phyloP scores from a whole-genome alignment of 1,140 invertebrate genomes.

The Homalodisca vitripennis region DNA sequence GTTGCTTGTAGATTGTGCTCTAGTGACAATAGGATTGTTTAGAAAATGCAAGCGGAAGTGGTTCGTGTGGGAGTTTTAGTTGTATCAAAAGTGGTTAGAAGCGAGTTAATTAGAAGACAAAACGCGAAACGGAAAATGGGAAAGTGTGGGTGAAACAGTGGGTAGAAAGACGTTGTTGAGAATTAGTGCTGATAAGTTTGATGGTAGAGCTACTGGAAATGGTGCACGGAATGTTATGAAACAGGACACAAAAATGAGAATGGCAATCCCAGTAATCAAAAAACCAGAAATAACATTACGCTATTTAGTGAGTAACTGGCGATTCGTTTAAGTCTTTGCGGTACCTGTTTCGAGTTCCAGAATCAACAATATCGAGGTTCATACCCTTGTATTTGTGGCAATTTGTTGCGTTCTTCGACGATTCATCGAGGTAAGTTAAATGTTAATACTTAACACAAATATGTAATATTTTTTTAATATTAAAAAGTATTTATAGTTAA shows the following conservation, averaged over 20 bases:
- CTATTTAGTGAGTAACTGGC: conserved; percentile 32
- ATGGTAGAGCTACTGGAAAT: conserved; percentile 31
- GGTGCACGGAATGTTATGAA: conserved; percentile 33
- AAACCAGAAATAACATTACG: conserved; percentile 33
- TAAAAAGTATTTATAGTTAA: no score
- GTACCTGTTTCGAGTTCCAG: no score
- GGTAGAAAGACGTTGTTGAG: conserved; percentile 25
- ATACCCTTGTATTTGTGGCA: no score
- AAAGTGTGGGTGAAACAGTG: conserved; percentile 33
- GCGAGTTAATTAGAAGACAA: conserved; percentile 22
- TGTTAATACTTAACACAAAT: no score
- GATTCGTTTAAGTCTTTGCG: no score
- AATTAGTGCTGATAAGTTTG: not conserved
- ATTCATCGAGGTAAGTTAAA: no score
- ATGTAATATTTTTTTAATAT: no score
- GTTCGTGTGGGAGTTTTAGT: conserved; percentile 22
- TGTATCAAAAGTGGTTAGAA: conserved; percentile 23
- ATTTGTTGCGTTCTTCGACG: no score
- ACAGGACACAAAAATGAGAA: conserved; percentile 30
- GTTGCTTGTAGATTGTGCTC: conserved; percentile 8
- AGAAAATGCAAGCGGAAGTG: conserved; percentile 25
- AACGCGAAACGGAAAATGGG: conserved; percentile 31
- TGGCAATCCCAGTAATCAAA: conserved; percentile 33
- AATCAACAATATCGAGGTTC: no score
- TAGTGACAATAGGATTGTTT: not conserved